A percentile compares a stretch with the other conserved stretches of the same genome.
Evolutionary conservation across 2,113 vertebrate species (phyloP).

Genomic region (Bucco capensis): DNA sequence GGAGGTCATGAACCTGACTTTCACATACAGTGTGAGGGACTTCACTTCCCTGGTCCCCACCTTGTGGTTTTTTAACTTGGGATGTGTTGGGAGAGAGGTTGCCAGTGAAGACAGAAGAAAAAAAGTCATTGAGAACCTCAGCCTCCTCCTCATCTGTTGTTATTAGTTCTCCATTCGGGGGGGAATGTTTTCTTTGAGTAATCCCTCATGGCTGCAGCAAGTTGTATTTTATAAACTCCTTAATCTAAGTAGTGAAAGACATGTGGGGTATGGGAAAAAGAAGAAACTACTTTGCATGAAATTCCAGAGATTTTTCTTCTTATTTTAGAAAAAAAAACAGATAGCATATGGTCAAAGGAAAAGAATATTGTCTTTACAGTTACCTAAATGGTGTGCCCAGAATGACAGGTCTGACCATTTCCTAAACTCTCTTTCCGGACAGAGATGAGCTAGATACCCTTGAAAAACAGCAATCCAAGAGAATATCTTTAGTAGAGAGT

Average conservation of each 20-base stretch:
- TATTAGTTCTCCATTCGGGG: too few species aligned
- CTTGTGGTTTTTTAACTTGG: too few species aligned
- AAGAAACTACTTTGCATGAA: constrained; percentile 64
- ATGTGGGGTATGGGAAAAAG: constrained; percentile 44
- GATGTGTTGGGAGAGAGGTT: too few species aligned
- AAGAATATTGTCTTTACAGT: background rate
- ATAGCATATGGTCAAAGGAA: background rate
- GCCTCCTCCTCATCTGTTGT: too few species aligned
- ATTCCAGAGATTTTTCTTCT: background rate
- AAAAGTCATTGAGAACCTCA: too few species aligned
- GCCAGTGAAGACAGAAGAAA: too few species aligned
- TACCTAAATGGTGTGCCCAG: background rate
- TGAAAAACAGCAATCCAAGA: background rate
- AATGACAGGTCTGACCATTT: background rate
- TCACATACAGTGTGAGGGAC: too few species aligned
- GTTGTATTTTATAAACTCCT: constrained; percentile 78
- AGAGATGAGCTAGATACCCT: background rate
- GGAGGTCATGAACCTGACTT: too few species aligned
- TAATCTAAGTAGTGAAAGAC: constrained; percentile 70
- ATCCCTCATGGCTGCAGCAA: constrained; percentile 76
- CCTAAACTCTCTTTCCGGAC: background rate
- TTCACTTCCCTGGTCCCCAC: too few species aligned
- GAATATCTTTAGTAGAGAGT: accelerated
- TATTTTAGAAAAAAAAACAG: background rate
- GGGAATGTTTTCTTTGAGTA: too few species aligned